These are phyloP conservation scores for Nomada ferruginata DNA, from an alignment of 2,888 invertebrate species.

Conservation along the genomic window DNA sequence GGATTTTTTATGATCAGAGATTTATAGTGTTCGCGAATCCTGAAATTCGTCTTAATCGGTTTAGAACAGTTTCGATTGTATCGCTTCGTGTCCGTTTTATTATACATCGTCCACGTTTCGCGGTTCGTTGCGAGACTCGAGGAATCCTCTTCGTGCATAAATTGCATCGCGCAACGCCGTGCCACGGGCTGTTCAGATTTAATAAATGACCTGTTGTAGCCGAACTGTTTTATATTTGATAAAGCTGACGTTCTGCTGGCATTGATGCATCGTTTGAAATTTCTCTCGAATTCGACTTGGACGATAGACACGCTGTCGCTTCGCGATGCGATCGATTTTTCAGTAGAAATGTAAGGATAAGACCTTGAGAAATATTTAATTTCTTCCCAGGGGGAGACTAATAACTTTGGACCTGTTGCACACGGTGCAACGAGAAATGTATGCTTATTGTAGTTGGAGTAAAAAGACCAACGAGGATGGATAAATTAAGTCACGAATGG, in stretches of 20 bases:
- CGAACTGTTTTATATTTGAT: conserved; percentile 48
- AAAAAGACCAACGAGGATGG: conserved; percentile 19
- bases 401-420: not conserved
- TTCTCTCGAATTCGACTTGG: conserved; percentile 12
- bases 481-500: conserved; percentile 42
- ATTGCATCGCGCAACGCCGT: conserved; percentile 54
- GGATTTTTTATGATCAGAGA: conserved; percentile 41
- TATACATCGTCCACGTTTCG: conserved; percentile 36
- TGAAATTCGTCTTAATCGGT: conserved; percentile 63
- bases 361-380: not conserved
- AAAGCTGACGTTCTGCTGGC: conserved; percentile 37
- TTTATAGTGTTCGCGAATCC: conserved; percentile 48
- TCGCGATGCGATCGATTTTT: not conserved
- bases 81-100: conserved; percentile 49
- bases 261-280: conserved; percentile 45
- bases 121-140: conserved; percentile 35
- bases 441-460: conserved; percentile 1
- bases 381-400: not conserved
- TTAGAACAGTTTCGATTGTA: conserved; percentile 54
- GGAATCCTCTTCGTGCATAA: conserved; percentile 47
- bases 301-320: not conserved
- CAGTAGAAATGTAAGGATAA: no score
- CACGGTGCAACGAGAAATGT: conserved; percentile 6
- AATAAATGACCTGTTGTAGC: conserved; percentile 50
- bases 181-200: conserved; percentile 45